A percentile compares a stretch with the other conserved stretches of the same genome.
phyloP scores from a whole-genome alignment of 2,113 vertebrate genomes.

The Phrynosoma blainvillii region DNA sequence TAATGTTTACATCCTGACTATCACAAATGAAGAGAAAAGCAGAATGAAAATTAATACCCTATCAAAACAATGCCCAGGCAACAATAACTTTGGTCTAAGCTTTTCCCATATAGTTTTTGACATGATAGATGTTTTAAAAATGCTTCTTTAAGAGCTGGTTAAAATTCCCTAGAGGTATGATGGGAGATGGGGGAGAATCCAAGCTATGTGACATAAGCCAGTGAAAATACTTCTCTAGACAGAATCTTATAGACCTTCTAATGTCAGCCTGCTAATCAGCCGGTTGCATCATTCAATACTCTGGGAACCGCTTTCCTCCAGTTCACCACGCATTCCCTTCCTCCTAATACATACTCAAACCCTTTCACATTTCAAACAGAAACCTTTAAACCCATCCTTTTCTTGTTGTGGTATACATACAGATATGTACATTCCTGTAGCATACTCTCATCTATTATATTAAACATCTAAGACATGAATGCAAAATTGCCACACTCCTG shows the following conservation, averaged over 20 bases:
- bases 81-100: conserved; percentile 27
- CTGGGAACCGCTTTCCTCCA: not conserved
- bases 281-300: not conserved
- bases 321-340: not conserved
- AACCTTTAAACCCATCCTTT: not conserved
- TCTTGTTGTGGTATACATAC: not conserved
- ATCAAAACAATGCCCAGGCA: conserved; percentile 1
- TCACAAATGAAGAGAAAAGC: not conserved
- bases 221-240: not conserved
- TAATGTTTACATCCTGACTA: not conserved
- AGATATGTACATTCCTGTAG: not conserved
- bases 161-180: not conserved
- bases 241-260: not conserved
- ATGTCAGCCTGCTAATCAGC: not conserved
- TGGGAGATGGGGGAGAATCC: too few species aligned
- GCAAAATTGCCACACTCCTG: not conserved
- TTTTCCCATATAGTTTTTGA: not conserved
- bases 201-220: not conserved
- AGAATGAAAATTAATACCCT: not conserved
- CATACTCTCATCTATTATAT: not conserved
- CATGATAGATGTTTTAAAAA: conserved; percentile 12
- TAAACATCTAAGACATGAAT: not conserved
- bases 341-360: conserved; percentile 10
- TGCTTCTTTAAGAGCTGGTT: not conserved
- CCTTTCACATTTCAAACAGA: conserved; percentile 1